phyloP scores from a whole-genome alignment of 2,113 vertebrate genomes.

The Prunella himalayana region DNA sequence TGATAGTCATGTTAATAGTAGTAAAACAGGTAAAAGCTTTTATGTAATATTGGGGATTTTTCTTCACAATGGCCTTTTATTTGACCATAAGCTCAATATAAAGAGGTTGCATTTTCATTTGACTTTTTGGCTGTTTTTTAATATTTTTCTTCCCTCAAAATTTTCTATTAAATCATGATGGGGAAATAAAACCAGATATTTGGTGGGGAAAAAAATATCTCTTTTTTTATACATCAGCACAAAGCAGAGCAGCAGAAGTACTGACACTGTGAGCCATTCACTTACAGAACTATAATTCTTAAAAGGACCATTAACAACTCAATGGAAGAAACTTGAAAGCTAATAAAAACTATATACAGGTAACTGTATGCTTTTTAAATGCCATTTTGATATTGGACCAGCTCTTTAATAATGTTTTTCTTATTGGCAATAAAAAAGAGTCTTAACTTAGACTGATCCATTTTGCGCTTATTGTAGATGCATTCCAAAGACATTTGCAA shows the following conservation, averaged over 20 bases:
- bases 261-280: constrained; percentile 34
- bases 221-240: constrained; percentile 45
- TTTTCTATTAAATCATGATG: constrained; percentile 44
- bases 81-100: not conserved
- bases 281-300: constrained; percentile 62
- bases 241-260: constrained; percentile 47
- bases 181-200: constrained; percentile 42
- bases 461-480: constrained; percentile 57
- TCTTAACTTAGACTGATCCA: constrained; percentile 38
- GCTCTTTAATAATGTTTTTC: constrained; percentile 63
- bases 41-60: not conserved
- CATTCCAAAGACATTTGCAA: constrained; percentile 60
- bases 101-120: constrained; percentile 19
- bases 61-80: constrained; percentile 35
- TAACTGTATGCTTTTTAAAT: constrained; percentile 61
- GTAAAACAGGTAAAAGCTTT: constrained; percentile 51
- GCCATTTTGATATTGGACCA: constrained; percentile 63
- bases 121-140: not conserved
- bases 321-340: constrained; percentile 70
- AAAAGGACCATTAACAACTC: constrained; percentile 65
- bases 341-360: constrained; percentile 59
- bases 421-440: constrained; percentile 61
- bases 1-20: constrained; percentile 6
- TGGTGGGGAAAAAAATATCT: not conserved
- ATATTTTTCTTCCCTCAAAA: constrained; percentile 19